Base-by-base conservation (phyloP, 2,113 vertebrate species). In the Copsychus sechellarum region DNA sequence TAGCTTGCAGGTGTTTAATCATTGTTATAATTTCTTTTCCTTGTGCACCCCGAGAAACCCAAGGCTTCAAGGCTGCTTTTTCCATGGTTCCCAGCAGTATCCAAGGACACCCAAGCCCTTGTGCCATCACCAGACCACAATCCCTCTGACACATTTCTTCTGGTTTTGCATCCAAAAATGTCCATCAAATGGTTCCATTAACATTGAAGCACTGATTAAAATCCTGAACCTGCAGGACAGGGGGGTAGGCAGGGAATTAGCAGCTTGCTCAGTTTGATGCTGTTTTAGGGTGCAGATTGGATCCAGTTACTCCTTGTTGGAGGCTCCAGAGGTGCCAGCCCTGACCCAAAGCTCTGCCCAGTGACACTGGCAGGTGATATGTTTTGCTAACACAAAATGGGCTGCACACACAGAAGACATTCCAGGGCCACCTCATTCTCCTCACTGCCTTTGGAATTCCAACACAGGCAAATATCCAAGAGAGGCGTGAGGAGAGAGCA, bases 171-270 rank as follows among this genome's bases (percentile, higher is more conserved):
- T 51, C 84, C 61, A 86, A 57, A 96, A 96, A 65, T 28, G 80
- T 66, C 76, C 80, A 96, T 82, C 79, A 87, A 88, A 78, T 40
- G 31, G 67, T 66, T 95, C 70, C 70, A 67, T 65, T 92, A 90
- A 70, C 67, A 86, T 9, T 58, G 38, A 93, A 95, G 83, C 64
- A 15, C 25, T 64, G 92, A 95, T 93, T 93, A 56, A 96, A 96
- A 81, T 65, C 93, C 76, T 72, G 78, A 80, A 70, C 54, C 65
- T 70, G 90, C 79, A 86, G 95, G 92, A 73, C 33, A 61, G 67
- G 85, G 18, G 70, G 53, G 54, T 14, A 57, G 67, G 83, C 79
- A 84, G 76, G 40, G 62, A 84, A 67, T 42, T 23, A 51, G 42
- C 45, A 31, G 42, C 17, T 33, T 17, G 38, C 29, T 45, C 9